phyloP scores from a whole-genome alignment of 1,140 invertebrate species.

The Ptiloglossa arizonensis region DNA sequence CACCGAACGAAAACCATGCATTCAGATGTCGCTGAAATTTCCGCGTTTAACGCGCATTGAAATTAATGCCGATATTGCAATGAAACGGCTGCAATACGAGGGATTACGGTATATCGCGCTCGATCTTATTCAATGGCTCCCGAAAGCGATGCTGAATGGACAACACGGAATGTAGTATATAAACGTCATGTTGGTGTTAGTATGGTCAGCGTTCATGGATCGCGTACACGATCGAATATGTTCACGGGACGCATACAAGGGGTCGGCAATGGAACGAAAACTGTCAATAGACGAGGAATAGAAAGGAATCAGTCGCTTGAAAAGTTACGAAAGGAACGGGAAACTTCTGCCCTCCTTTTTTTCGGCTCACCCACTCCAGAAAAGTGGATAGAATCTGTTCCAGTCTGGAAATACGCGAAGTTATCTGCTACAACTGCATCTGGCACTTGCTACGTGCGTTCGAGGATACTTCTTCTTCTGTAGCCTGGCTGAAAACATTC shows the following conservation, averaged over 20 bases:
- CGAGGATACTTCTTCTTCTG: background rate
- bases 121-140: constrained; percentile 1
- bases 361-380: background rate
- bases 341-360: constrained; percentile 3
- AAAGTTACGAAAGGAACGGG: constrained; percentile 23
- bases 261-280: background rate
- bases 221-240: background rate
- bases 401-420: constrained; percentile 11
- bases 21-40: constrained; percentile 19
- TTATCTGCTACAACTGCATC: constrained; percentile 37
- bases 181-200: background rate
- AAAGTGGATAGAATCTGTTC: constrained; percentile 20
- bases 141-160: constrained; percentile 10
- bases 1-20: constrained; percentile 2
- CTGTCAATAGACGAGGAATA: background rate
- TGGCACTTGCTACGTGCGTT: background rate
- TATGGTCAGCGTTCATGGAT: background rate
- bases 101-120: background rate
- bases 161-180: background rate
- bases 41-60: background rate
- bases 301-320: constrained; percentile 30
- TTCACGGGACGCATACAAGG: constrained; percentile 7
- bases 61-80: constrained; percentile 23
- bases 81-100: background rate
- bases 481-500: background rate